phyloP scores from a whole-genome alignment of 2,113 vertebrate genomes.

The Smithornis capensis region DNA sequence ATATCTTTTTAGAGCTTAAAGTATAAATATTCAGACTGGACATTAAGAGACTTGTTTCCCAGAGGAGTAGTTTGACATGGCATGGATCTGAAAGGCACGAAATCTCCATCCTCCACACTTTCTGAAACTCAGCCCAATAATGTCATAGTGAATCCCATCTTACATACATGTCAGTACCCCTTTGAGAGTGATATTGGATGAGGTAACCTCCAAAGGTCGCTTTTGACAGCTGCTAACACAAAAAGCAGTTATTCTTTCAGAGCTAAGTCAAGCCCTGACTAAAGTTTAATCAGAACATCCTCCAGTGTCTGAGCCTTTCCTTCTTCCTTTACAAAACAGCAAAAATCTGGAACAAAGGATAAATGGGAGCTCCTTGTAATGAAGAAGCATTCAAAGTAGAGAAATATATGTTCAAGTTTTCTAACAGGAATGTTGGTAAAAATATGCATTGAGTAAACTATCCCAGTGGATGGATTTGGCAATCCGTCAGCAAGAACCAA shows the following conservation, averaged over 20 bases:
- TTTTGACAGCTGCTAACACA: neutral
- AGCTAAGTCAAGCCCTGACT: neutral
- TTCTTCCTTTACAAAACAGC: conserved; percentile 30
- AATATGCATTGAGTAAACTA: conserved; percentile 1
- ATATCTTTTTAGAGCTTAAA: neutral
- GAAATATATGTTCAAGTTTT: conserved; percentile 60
- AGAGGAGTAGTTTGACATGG: neutral
- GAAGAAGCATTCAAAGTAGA: conserved; percentile 53
- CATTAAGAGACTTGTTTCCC: neutral
- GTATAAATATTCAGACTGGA: neutral
- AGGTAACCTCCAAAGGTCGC: neutral
- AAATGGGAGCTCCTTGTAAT: conserved; percentile 1
- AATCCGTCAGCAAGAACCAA: neutral
- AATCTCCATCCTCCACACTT: neutral
- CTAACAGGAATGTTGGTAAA: conserved; percentile 77
- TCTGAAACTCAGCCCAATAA: neutral
- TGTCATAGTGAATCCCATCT: neutral
- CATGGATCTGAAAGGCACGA: conserved; percentile 16
- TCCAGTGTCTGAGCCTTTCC: neutral
- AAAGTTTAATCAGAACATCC: neutral
- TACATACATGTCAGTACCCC: neutral
- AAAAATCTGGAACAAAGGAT: neutral
- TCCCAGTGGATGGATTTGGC: neutral
- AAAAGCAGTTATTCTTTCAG: neutral
- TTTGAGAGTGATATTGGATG: neutral